Evolutionary conservation across 1,140 invertebrate species (phyloP).

Genomic region (Papilio helenus): DNA sequence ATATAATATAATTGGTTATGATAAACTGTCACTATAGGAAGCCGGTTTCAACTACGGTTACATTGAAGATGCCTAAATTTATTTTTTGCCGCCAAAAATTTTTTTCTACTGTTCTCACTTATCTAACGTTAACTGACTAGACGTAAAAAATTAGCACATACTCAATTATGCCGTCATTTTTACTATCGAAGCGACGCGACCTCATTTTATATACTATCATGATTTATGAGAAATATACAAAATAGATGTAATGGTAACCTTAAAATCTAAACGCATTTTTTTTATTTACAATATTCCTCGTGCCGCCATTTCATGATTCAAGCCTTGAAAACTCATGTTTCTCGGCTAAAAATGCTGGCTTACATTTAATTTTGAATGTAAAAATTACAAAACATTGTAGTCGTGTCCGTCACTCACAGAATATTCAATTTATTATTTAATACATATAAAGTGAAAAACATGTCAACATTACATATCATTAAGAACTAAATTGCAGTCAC

Average conservation of each 20-base stretch:
- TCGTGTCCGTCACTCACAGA: background rate
- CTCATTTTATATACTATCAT: conserved; percentile 47
- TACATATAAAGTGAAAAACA: background rate
- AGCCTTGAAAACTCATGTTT: conserved; percentile 42
- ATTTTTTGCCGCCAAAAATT: conserved; percentile 45
- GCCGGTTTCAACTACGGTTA: conserved; percentile 52
- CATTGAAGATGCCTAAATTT: conserved; percentile 41
- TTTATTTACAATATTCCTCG: conserved; percentile 59
- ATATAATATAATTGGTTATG: conserved; percentile 39
- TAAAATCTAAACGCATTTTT: conserved; percentile 55
- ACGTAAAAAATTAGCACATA: conserved; percentile 71
- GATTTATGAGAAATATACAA: conserved; percentile 78
- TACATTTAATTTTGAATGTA: background rate
- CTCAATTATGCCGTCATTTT: conserved; percentile 64
- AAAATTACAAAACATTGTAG: background rate
- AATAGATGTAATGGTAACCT: conserved; percentile 69
- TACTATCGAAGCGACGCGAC: conserved; percentile 65
- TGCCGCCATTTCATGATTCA: conserved; percentile 52
- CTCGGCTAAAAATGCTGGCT: conserved; percentile 3
- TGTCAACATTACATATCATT: conserved; percentile 8
- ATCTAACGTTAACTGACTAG: conserved; percentile 75
- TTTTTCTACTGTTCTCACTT: conserved; percentile 51
- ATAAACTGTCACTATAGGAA: conserved; percentile 47
- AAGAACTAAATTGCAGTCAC: conserved; percentile 49
- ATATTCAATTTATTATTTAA: background rate